These are phyloP conservation scores for Premnoplex brunnescens DNA, from an alignment of 2,797 vertebrate species.

Conservation along the genomic window DNA sequence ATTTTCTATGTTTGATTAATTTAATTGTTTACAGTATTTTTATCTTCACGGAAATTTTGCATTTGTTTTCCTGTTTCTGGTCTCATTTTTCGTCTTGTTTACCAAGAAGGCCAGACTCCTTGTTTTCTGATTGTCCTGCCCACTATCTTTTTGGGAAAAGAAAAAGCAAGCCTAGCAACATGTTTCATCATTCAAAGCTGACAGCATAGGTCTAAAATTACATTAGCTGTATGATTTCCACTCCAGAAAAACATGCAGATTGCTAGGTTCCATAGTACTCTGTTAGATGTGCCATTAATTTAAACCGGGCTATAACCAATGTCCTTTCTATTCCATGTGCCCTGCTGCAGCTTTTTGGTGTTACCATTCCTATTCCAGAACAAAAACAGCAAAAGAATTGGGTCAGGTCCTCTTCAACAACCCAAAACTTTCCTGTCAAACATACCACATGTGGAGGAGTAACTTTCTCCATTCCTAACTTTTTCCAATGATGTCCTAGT, in stretches of 20 bases:
- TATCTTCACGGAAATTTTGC: neutral
- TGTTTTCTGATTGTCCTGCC: neutral
- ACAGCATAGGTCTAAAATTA: neutral
- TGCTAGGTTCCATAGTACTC: neutral
- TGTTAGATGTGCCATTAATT: neutral
- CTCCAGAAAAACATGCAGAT: neutral
- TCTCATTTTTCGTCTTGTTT: neutral
- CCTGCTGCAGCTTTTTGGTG: neutral
- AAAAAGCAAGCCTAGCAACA: neutral
- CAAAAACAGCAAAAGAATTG: neutral
- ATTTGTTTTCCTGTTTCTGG: neutral
- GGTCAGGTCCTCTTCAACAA: neutral
- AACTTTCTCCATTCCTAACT: neutral
- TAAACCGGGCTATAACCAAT: neutral
- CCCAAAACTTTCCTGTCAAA: neutral
- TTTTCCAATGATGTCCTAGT: neutral
- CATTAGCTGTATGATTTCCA: neutral
- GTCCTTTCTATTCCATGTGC: neutral
- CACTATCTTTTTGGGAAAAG: neutral
- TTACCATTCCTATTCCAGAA: neutral
- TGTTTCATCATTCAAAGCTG: neutral
- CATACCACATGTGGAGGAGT: neutral
- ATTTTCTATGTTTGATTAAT: neutral
- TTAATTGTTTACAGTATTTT: neutral
- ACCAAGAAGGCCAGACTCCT: neutral